Conservation (phyloP, 2,888 invertebrate species). For the Perithous albicinctus region DNA sequence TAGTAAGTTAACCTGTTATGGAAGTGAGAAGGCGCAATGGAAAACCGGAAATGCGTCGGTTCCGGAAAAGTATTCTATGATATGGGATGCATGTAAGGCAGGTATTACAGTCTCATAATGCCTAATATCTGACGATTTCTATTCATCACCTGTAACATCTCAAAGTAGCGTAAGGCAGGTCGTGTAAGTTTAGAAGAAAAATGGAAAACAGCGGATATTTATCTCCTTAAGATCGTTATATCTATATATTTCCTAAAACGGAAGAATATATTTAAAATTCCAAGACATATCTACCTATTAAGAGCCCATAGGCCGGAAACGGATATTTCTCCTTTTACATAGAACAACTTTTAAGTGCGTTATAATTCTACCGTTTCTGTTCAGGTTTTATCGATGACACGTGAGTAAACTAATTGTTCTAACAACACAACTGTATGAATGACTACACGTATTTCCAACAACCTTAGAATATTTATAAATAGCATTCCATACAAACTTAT, state of each 20-base stretch:
- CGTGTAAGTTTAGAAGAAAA: constrained; percentile 34
- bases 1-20: background rate
- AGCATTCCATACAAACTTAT: background rate
- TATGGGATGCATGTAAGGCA: constrained; percentile 8
- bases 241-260: constrained; percentile 9
- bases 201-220: constrained; percentile 18
- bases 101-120: constrained; percentile 1
- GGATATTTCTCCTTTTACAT: background rate
- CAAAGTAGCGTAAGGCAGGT: constrained; percentile 49
- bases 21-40: background rate
- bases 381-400: background rate
- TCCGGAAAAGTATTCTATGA: background rate
- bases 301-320: constrained; percentile 14
- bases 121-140: constrained; percentile 49
- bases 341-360: too few relatives aligned
- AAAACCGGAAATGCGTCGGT: constrained; percentile 28
- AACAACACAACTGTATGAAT: background rate
- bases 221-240: constrained; percentile 36
- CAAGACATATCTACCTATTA: background rate
- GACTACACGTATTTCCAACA: background rate
- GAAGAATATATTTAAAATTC: background rate
- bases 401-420: background rate
- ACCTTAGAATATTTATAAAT: background rate
- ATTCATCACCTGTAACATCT: constrained; percentile 53
- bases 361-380: background rate